Evolutionary conservation across 2,797 vertebrate species (phyloP), one percentile per base, ranked within the genome.

Genomic region (Cryptoblepharus egeriae): DNA sequence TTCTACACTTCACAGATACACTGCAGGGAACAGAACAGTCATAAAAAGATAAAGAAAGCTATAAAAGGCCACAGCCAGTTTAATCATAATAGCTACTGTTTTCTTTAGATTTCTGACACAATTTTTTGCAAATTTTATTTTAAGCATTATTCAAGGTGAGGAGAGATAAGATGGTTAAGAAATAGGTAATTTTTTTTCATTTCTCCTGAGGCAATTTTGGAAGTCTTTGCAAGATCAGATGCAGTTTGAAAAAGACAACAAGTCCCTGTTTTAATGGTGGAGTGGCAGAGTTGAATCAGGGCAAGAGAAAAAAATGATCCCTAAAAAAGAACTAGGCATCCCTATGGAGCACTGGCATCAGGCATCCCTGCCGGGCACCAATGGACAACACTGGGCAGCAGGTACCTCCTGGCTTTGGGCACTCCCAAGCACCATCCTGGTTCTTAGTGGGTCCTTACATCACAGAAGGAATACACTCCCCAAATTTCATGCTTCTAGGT

Each of bases 1-100:
- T 92, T 93, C 92, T 90, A 89, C 82, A 88, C 88, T 94, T 94
- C 88, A 90, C 90, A 92, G 86, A 90, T 87, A 88, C 55, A 84
- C 92, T 87, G 89, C 85, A 90, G 92, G 92, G 88, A 92, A 88
- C 80, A 85, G 86, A 92, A 79, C 77, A 90, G 79, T 85, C 90
- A 85, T 85, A 91, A 88, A 52, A 91, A 90, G 75, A 67, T 88
- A 83, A 86, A 79, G 82, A 89, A 74, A 81, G 35, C 82, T 91
- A 82, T 89, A 92, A 94, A 93, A 89, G 57, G 20, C 84, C 87
- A 80, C 68, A 88, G 77, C 30, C 37, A 67, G 73, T 82, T 94
- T 92, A 76, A 81, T 90, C 80, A 85, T 88, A 93, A 93, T 83
- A 92, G 85, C 69, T 88, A 76, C 85, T 90, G 75, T 93, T 92